Percentiles rank a stretch among this genome's conserved stretches.
These are phyloP conservation scores for Caerostris extrusa DNA, from an alignment of 1,140 invertebrate species.

Conservation along the genomic window DNA sequence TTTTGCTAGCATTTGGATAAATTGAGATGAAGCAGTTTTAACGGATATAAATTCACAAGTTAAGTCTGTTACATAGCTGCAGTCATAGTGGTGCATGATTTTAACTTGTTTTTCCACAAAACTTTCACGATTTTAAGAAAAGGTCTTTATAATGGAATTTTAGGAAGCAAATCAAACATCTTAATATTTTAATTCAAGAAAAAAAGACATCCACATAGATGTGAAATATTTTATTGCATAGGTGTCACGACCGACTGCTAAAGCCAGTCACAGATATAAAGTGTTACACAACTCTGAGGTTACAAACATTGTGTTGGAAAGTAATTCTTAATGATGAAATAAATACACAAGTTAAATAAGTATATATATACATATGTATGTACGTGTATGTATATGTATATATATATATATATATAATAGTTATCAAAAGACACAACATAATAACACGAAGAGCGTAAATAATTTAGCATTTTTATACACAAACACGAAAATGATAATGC, in stretches of 20 bases:
- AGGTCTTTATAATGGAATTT: too few relatives aligned
- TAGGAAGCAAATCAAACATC: too few relatives aligned
- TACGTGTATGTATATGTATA: background rate
- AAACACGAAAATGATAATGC: slow-evolving; percentile 35
- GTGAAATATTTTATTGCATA: slow-evolving; percentile 74
- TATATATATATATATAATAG: slow-evolving; percentile 15
- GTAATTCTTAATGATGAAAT: slow-evolving; percentile 45
- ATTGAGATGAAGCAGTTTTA: too few relatives aligned
- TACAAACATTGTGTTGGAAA: slow-evolving; percentile 47
- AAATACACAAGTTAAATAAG: slow-evolving; percentile 48
- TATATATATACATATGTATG: slow-evolving; percentile 30
- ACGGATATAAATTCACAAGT: too few relatives aligned
- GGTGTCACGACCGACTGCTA: slow-evolving; percentile 48
- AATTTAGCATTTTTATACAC: slow-evolving; percentile 53
- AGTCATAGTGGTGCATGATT: too few relatives aligned
- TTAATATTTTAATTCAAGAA: background rate
- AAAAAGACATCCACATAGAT: background rate
- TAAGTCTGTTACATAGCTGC: too few relatives aligned
- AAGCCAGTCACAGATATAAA: slow-evolving; percentile 33
- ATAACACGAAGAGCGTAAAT: slow-evolving; percentile 55
- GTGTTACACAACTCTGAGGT: slow-evolving; percentile 51
- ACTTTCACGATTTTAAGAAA: too few relatives aligned
- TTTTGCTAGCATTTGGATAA: too few relatives aligned
- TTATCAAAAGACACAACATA: slow-evolving; percentile 57
- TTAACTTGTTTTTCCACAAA: too few relatives aligned